Evolutionary conservation across 2,888 invertebrate species (phyloP).

Genomic region (Oligia latruncula): DNA sequence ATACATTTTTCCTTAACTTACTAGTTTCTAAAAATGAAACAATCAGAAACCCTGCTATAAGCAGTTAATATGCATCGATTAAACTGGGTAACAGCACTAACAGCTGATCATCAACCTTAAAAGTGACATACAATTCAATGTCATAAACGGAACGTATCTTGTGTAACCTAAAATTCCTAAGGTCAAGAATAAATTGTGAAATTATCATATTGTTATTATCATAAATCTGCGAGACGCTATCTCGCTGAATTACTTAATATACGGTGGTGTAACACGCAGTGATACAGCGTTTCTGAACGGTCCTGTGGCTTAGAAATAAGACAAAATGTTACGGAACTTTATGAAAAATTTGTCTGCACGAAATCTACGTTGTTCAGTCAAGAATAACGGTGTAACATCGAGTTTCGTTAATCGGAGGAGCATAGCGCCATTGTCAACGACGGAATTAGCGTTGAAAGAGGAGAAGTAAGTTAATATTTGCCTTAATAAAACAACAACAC

Average conservation of each 20-base stretch:
- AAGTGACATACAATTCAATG: slow-evolving; percentile 29
- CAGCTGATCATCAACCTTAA: background rate
- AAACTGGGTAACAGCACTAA: background rate
- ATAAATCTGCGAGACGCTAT: slow-evolving; percentile 48
- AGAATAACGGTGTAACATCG: slow-evolving; percentile 73
- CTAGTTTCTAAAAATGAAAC: background rate
- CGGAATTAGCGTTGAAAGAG: slow-evolving; percentile 78
- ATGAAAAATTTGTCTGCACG: slow-evolving; percentile 78
- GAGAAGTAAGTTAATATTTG: slow-evolving; percentile 81
- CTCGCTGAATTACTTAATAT: slow-evolving; percentile 55
- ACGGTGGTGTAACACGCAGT: slow-evolving; percentile 47
- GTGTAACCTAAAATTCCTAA: slow-evolving; percentile 63
- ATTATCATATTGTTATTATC: slow-evolving; percentile 62
- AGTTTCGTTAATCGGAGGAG: slow-evolving; percentile 78
- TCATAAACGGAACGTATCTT: slow-evolving; percentile 51
- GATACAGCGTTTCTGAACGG: slow-evolving; percentile 56
- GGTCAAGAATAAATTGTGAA: slow-evolving; percentile 61
- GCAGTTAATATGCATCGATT: background rate
- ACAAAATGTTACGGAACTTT: slow-evolving; percentile 80
- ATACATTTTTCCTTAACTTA: accelerated
- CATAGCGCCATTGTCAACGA: slow-evolving; percentile 81
- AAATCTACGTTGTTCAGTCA: slow-evolving; percentile 74
- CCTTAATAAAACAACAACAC: background rate
- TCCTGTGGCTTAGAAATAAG: slow-evolving; percentile 37
- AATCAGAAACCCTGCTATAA: too few species aligned